Percentiles rank a stretch among this genome's conserved stretches.
These are phyloP conservation scores for Monopis laevigella DNA, from an alignment of 2,888 invertebrate species.

Conservation along the genomic window DNA sequence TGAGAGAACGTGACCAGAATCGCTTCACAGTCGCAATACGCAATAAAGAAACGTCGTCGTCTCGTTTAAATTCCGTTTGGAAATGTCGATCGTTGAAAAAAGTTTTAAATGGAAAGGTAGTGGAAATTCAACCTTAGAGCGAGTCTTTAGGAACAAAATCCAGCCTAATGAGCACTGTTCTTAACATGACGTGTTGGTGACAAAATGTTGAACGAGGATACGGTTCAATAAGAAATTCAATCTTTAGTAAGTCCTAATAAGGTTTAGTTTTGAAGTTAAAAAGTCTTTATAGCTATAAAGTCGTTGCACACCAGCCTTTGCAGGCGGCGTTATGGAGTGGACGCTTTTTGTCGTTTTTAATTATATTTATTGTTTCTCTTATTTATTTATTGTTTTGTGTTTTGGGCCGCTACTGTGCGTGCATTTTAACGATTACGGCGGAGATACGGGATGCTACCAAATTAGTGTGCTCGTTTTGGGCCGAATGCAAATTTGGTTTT, in stretches of 20 bases:
- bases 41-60: constrained; percentile 50
- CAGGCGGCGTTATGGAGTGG: constrained; percentile 51
- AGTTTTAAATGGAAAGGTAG: constrained; percentile 24
- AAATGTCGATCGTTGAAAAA: constrained; percentile 27
- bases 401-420: constrained; percentile 57
- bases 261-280: neutral
- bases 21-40: constrained; percentile 27
- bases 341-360: constrained; percentile 62
- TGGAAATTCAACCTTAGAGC: constrained; percentile 35
- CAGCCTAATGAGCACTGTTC: constrained; percentile 45
- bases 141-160: constrained; percentile 43
- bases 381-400: constrained; percentile 55
- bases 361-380: constrained; percentile 64
- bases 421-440: constrained; percentile 50
- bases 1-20: constrained; percentile 34
- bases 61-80: constrained; percentile 57
- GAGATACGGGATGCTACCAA: constrained; percentile 57
- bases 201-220: constrained; percentile 46
- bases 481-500: constrained; percentile 52
- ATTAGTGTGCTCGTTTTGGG: constrained; percentile 45
- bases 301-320: constrained; percentile 49
- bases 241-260: neutral
- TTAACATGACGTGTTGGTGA: constrained; percentile 50
- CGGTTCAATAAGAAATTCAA: neutral
- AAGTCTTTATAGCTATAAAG: constrained; percentile 33